Conservation (phyloP, 2,113 vertebrate species). For the Glaucomys volans region DNA sequence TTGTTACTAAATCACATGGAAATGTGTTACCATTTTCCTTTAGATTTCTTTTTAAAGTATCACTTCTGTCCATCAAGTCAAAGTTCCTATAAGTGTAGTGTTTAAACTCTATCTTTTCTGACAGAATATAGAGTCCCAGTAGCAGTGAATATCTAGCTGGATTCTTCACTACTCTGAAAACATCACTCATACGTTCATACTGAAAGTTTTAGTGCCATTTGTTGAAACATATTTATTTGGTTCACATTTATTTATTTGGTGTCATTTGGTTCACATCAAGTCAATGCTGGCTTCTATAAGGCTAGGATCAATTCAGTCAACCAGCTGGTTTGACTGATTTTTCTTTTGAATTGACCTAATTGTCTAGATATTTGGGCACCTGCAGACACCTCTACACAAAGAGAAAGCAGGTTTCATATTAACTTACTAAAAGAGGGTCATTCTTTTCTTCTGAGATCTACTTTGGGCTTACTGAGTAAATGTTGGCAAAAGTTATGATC, state of each 20-base stretch:
- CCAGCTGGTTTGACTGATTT: conserved; percentile 48
- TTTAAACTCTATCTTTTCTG: conserved; percentile 55
- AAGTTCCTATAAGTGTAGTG: background rate
- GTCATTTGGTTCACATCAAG: conserved; percentile 17
- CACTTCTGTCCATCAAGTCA: conserved; percentile 22
- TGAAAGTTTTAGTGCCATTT: background rate
- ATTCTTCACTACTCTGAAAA: background rate
- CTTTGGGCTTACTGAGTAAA: background rate
- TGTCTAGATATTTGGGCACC: background rate
- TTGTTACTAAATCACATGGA: background rate
- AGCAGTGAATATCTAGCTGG: background rate
- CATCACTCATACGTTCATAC: background rate
- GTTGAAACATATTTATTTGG: conserved; percentile 37
- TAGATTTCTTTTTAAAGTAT: conserved; percentile 62
- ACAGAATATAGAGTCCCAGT: background rate
- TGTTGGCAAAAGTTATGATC: conserved; percentile 49
- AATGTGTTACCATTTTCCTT: conserved; percentile 42
- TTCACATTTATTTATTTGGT: too few relatives aligned
- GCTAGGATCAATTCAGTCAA: conserved; percentile 47
- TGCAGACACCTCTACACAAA: conserved; percentile 40
- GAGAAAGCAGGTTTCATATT: conserved; percentile 24
- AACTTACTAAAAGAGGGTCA: conserved; percentile 42
- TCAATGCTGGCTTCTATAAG: conserved; percentile 25
- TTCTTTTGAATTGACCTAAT: conserved; percentile 57
- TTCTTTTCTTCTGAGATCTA: conserved; percentile 22